Conservation (phyloP, 2,113 vertebrate species). For the Thamnaconus septentrionalis region DNA sequence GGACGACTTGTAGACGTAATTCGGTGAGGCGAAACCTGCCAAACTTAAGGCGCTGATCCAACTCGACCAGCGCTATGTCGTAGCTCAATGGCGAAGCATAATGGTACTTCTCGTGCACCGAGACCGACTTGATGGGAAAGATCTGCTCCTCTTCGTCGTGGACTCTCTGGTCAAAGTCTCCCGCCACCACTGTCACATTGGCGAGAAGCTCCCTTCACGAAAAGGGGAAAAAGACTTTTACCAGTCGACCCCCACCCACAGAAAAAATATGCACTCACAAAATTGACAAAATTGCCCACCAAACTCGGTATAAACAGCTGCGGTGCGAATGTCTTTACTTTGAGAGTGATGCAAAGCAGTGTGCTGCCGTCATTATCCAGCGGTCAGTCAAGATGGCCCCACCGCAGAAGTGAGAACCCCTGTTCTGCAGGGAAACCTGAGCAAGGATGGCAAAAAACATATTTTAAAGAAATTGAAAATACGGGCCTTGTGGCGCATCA, state of each 20-base stretch:
- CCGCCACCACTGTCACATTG: slow-evolving; percentile 73
- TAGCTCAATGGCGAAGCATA: slow-evolving; percentile 78
- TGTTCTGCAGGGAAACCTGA: slow-evolving; percentile 83
- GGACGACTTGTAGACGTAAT: too few relatives aligned
- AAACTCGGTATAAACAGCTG: too few relatives aligned
- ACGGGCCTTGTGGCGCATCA: too few relatives aligned
- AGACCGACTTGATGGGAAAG: slow-evolving; percentile 68
- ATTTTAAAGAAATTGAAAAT: too few relatives aligned
- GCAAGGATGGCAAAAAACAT: neutral
- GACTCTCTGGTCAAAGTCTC: slow-evolving; percentile 76
- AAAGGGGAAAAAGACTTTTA: neutral
- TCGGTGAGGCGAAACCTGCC: slow-evolving; percentile 67
- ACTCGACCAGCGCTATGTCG: slow-evolving; percentile 83
- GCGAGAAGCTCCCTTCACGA: slow-evolving; percentile 56
- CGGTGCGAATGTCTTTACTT: slow-evolving; percentile 32
- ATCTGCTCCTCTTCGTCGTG: slow-evolving; percentile 78
- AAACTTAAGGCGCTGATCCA: slow-evolving; percentile 77
- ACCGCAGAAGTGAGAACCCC: slow-evolving; percentile 83
- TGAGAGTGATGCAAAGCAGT: slow-evolving; percentile 74
- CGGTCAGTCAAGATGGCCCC: slow-evolving; percentile 80
- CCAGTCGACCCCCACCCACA: neutral
- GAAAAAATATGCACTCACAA: neutral
- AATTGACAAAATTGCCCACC: neutral
- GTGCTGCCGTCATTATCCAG: slow-evolving; percentile 87
- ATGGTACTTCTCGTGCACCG: slow-evolving; percentile 82